Evolutionary conservation across 1,140 invertebrate species (phyloP).

Genomic region (Brachionus rotundiformis): DNA sequence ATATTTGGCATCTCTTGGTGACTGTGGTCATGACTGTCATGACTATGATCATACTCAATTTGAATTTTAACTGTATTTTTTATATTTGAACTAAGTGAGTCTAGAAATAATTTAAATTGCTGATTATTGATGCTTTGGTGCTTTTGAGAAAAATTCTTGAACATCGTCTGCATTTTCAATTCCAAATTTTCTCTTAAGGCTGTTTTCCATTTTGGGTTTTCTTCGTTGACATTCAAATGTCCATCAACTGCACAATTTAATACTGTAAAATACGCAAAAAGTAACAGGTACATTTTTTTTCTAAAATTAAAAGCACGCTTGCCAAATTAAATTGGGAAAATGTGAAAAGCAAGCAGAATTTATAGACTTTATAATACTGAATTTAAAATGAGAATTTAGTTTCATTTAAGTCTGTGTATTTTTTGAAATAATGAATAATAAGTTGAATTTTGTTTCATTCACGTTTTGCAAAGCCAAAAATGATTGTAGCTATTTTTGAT

Average conservation of each 20-base stretch:
- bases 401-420: not conserved
- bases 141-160: not conserved
- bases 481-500: not conserved
- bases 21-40: slow-evolving; percentile 27
- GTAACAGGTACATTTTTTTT: not conserved
- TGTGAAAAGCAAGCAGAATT: slow-evolving; percentile 14
- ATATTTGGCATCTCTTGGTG: not conserved
- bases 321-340: slow-evolving; percentile 4
- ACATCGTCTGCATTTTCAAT: not conserved
- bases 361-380: not conserved
- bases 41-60: not conserved
- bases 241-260: not conserved
- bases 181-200: not conserved
- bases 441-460: not conserved
- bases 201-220: not conserved
- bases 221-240: not conserved
- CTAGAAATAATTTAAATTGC: not conserved
- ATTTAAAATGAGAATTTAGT: not conserved
- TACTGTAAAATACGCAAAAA: not conserved
- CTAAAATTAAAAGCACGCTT: not conserved
- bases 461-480: slow-evolving; percentile 6
- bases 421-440: not conserved
- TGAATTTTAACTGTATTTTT: not conserved
- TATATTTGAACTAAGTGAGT: not conserved
- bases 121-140: not conserved